Base-by-base conservation (phyloP, 1,140 invertebrate species). In the Tribolium madens region DNA sequence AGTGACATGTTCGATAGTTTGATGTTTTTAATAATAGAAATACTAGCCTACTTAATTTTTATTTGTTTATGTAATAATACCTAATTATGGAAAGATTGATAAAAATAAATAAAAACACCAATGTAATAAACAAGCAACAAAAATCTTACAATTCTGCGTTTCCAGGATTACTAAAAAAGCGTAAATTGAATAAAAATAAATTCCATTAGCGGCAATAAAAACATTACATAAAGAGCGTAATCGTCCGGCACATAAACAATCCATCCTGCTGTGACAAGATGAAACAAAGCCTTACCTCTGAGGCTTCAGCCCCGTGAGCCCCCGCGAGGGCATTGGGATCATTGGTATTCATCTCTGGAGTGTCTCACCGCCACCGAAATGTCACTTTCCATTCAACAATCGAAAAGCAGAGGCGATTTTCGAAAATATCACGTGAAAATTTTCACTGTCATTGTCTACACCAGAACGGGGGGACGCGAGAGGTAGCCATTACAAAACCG, bases 391-490 rank as follows among this genome's bases (percentile, higher is more conserved):
- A 81, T 80, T 84, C 84, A 80, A 85, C 85, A 85, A 86, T 84
- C 17, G 7, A n/a, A 13, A 31, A 64, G 10, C 21, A 26, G 12
- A 64, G 15, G 2, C 57, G 57, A 87, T 86, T 85, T 86, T 85
- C 83, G 84, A 84, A 85, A 87, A 87, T 87, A 89, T 88, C 87
- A 87, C 87, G 88, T 82, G 82, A 83, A 84, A 78, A 79, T 78
- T 73, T 81, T 76, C 82, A 87, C 87, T 89, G 88, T 89, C 88
- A 89, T 85, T 86, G 86, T 88, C 87, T 87, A 72, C 57, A 87
- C 84, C 83, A 87, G 87, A 86, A 86, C 88, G 86, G 88, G 88
- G 89, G 89, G 88, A 89, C 88, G 88, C 88, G 88, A 89, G 87
- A 88, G 88, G 87, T 88, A 88, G 89, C 89, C 89, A 90, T 90